Evolutionary conservation across 2,113 vertebrate species (phyloP), one percentile per base, ranked within the genome.

Genomic region (Phylloscopus trochilus): DNA sequence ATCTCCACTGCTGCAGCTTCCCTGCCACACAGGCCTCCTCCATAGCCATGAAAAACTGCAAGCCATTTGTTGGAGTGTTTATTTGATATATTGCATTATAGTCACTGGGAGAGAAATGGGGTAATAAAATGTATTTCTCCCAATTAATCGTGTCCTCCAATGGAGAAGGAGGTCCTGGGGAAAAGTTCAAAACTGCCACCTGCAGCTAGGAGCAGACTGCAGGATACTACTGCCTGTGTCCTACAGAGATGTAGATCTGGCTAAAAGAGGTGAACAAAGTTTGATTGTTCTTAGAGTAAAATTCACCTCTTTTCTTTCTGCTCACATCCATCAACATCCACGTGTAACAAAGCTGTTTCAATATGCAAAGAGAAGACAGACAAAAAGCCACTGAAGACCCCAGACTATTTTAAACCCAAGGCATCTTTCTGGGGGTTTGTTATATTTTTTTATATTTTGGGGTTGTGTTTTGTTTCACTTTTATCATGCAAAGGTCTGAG

Each of bases 211-310:
- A 89, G 56, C 22, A 70, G 78, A 81, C 90, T 30, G 33, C 19
- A 30, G 78, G 66, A 64, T 35, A 72, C 13, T 35, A 72, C 14
- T 43, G 44, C 43, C 37, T n/a, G 17, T 23, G 9, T 80, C 81
- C 90, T 59, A 74, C 37, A 77, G 17, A 90, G 28, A 23, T 47
- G 31, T 3, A 26, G 28, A 23, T 43, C 84, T 64, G 77, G 46
- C 69, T 92, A 23, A 70, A 95, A 91, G 33, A 92, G 58, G 12
- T 69, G 43, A 90, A 37, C 66, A 79, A 37, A 51, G 79, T 43
- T 56, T 93, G 9, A 31, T 17, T 68, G 35, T 33, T 46, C 63
- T 79, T 86, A 51, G 69, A 80, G 67, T 60, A 79, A 87, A 92
- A 89, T 78, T 84, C 35, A 51, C 17, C 31, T 89, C 19, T 89